These are phyloP conservation scores for Eublepharis macularius DNA, from an alignment of 2,113 vertebrate species.

Conservation along the genomic window DNA sequence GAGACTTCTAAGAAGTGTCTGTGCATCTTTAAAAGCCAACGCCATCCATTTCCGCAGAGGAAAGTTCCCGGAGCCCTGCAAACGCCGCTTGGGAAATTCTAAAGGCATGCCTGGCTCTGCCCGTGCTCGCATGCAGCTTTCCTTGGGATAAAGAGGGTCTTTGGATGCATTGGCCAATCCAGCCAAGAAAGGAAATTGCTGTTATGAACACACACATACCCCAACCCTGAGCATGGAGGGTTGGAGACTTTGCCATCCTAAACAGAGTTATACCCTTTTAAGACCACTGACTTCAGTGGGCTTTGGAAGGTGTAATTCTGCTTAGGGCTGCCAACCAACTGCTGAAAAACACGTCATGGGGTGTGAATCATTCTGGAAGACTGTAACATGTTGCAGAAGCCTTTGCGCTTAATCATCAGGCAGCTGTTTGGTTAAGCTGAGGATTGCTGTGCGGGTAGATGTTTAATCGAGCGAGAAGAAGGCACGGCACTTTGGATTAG, in stretches of 20 bases:
- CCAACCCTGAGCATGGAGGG: no score
- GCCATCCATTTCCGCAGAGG: not conserved
- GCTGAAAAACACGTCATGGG: not conserved
- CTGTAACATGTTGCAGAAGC: not conserved
- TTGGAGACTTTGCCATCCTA: not conserved
- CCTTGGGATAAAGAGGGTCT: not conserved
- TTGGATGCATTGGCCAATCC: not conserved
- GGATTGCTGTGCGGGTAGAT: not conserved
- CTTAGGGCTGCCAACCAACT: no score
- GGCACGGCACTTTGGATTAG: not conserved
- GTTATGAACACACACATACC: not conserved
- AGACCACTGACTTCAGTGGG: no score
- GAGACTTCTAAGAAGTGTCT: not conserved
- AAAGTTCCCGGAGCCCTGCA: not conserved
- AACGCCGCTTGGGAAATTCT: slow-evolving; percentile 2
- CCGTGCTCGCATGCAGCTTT: not conserved
- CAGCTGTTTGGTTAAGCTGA: not conserved
- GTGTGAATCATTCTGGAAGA: not conserved
- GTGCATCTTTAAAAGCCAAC: not conserved
- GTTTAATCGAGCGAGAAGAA: not conserved
- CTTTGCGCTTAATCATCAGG: not conserved
- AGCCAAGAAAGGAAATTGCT: no score
- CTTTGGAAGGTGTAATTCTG: no score
- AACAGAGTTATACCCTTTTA: no score
- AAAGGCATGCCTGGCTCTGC: not conserved